Conservation (phyloP, 2,113 vertebrate species). For the Pterocles orientalis region DNA sequence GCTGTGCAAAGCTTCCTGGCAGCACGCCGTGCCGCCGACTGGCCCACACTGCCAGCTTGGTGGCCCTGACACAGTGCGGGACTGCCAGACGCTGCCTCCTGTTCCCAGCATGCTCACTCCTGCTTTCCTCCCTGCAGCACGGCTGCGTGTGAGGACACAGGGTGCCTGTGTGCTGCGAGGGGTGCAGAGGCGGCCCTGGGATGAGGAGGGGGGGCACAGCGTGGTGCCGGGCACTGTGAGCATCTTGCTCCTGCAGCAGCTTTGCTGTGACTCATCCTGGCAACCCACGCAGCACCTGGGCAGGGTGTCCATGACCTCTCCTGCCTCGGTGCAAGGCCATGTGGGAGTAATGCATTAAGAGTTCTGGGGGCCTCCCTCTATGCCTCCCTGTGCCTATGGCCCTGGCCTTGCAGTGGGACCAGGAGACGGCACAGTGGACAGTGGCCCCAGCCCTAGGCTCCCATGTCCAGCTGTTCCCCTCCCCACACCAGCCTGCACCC, state of each 20-base stretch:
- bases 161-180: not conserved
- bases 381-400: fast-evolving
- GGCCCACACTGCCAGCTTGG: not conserved
- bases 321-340: not conserved
- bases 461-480: fast-evolving
- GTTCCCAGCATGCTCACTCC: not conserved
- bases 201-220: fast-evolving
- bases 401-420: not conserved
- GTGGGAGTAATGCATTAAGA: not conserved
- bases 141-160: fast-evolving
- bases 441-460: not conserved
- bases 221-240: fast-evolving
- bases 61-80: not conserved
- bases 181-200: not conserved
- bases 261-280: slow-evolving; percentile 17
- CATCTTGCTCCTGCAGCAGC: not conserved
- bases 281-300: not conserved
- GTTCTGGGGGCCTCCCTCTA: not conserved
- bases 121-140: not conserved
- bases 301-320: not conserved
- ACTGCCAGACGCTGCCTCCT: slow-evolving; percentile 26
- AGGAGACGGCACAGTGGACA: fast-evolving
- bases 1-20: fast-evolving
- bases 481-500: not conserved
- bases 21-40: not conserved